Evolutionary conservation across 2,888 invertebrate species (phyloP).

Genomic region (Tuta absoluta): DNA sequence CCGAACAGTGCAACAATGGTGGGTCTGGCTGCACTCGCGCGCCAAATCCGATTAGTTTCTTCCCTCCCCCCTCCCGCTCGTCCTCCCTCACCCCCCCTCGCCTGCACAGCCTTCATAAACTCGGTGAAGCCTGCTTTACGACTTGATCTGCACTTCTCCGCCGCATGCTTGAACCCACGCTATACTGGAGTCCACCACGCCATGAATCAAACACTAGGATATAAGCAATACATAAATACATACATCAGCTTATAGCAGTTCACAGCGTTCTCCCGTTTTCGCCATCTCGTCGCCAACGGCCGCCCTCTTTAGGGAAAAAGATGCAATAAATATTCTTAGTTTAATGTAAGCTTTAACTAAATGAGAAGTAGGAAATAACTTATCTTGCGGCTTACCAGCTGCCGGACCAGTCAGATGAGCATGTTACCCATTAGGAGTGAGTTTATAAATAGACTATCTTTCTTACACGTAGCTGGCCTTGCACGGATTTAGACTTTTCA

Average conservation of each 20-base stretch:
- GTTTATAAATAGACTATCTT: background rate
- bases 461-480: too few species aligned
- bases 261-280: too few species aligned
- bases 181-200: background rate
- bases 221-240: too few species aligned
- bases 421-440: background rate
- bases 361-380: background rate
- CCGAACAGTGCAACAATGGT: constrained; percentile 9
- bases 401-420: background rate
- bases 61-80: constrained; percentile 12
- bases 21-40: background rate
- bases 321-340: background rate
- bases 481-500: background rate
- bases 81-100: constrained; percentile 7
- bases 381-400: background rate
- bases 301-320: too few species aligned
- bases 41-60: constrained; percentile 27
- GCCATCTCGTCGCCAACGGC: too few species aligned
- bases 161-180: background rate
- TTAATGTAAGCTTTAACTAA: background rate
- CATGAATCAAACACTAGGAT: too few species aligned
- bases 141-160: constrained; percentile 24
- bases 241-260: too few species aligned
- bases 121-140: constrained; percentile 33
- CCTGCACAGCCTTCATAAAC: constrained; percentile 25